phyloP scores from a whole-genome alignment of 2,113 vertebrate species.

The Tachuris rubrigastra region DNA sequence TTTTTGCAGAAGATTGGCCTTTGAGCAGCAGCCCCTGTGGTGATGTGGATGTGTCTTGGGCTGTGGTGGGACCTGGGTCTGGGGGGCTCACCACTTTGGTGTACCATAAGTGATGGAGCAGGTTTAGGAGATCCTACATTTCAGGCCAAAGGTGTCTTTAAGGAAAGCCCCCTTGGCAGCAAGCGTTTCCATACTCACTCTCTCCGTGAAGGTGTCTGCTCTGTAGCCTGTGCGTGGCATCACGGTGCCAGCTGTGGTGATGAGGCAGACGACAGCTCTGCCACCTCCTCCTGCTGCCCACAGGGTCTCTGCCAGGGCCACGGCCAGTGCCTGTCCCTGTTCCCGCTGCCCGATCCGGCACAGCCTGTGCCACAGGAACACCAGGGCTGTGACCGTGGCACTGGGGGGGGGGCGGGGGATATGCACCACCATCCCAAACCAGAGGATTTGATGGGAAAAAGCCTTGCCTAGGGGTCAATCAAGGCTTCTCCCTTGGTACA shows the following conservation, averaged over 20 bases:
- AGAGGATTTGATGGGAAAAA: neutral
- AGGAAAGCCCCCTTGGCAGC: neutral
- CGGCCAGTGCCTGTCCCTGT: conserved; percentile 73
- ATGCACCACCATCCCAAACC: rapidly evolving
- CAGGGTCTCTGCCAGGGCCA: conserved; percentile 72
- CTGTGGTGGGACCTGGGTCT: neutral
- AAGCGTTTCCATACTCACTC: conserved; percentile 38
- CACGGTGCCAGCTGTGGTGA: conserved; percentile 42
- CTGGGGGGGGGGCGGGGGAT: neutral
- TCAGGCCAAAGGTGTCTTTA: neutral
- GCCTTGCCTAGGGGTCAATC: neutral
- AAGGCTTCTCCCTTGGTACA: neutral
- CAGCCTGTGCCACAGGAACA: conserved; percentile 63
- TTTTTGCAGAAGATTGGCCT: neutral
- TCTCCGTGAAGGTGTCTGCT: conserved; percentile 76
- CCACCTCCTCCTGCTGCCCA: conserved; percentile 81
- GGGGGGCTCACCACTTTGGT: neutral
- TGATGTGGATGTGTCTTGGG: neutral
- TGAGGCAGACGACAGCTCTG: conserved; percentile 73
- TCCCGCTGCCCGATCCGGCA: conserved; percentile 40
- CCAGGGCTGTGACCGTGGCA: neutral
- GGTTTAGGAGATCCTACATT: neutral
- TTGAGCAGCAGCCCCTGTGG: neutral
- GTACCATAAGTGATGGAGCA: rapidly evolving
- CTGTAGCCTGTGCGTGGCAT: conserved; percentile 55